Evolutionary conservation across 2,888 invertebrate species (phyloP).

Genomic region (Apamea sordens): DNA sequence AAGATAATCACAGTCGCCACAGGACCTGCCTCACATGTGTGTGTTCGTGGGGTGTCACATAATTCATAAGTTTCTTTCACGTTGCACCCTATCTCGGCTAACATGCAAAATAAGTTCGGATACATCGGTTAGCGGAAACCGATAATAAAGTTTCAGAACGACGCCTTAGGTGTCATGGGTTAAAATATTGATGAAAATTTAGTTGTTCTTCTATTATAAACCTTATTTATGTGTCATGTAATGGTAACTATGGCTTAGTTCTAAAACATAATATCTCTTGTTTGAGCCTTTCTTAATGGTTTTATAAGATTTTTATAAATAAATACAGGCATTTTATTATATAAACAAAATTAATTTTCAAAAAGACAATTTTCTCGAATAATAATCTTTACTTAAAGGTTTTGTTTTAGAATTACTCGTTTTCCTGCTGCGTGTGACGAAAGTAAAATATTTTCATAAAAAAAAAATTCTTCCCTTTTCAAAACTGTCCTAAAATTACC

Average conservation of each 20-base stretch:
- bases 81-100: conserved; percentile 84
- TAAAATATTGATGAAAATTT: conserved; percentile 57
- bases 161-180: conserved; percentile 58
- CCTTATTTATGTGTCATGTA: not conserved
- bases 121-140: conserved; percentile 82
- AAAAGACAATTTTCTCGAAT: not conserved
- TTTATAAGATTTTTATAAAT: not conserved
- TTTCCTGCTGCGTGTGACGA: not conserved
- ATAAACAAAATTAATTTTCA: not conserved
- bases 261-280: not conserved
- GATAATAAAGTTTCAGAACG: conserved; percentile 81
- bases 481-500: no score
- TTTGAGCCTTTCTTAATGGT: not conserved
- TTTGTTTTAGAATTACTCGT: not conserved
- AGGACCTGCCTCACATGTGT: conserved; percentile 25
- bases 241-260: not conserved
- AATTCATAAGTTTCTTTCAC: conserved; percentile 85
- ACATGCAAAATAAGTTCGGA: conserved; percentile 87
- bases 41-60: conserved; percentile 71
- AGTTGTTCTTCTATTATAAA: not conserved
- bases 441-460: not conserved
- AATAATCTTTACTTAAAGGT: not conserved
- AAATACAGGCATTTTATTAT: not conserved
- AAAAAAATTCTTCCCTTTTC: not conserved
- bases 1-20: conserved; percentile 48